Evolutionary conservation across 2,113 vertebrate genomes (phyloP).

Genomic region (Lasiurus borealis): DNA sequence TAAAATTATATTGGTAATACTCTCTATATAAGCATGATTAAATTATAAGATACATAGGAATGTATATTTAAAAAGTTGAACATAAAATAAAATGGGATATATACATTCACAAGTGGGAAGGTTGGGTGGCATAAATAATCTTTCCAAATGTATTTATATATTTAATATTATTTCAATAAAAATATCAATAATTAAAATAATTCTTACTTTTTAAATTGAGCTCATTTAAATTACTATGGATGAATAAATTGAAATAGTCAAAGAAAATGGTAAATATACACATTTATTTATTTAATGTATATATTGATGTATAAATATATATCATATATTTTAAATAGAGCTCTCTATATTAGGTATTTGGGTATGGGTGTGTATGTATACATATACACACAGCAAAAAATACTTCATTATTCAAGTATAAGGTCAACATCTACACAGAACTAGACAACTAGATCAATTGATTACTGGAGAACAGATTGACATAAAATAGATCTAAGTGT

Average conservation of each 20-base stretch:
- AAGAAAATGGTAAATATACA: background rate
- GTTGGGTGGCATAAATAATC: background rate
- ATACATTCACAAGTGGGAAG: background rate
- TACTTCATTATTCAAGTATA: background rate
- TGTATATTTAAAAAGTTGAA: background rate
- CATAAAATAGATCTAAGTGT: background rate
- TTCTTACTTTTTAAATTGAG: background rate
- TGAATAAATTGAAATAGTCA: constrained; percentile 1
- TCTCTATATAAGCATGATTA: background rate
- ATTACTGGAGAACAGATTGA: background rate
- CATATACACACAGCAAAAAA: background rate
- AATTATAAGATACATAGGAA: background rate
- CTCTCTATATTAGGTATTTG: background rate
- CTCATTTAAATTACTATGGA: background rate
- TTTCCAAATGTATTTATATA: background rate
- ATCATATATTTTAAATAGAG: background rate
- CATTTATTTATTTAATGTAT: background rate
- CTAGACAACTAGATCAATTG: background rate
- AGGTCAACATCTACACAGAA: background rate
- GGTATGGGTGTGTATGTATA: background rate
- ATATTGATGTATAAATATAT: background rate
- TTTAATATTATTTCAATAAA: background rate
- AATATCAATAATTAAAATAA: background rate
- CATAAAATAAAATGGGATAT: background rate
- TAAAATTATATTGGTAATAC: background rate